These are phyloP conservation scores for Chlamydotis undulata DNA, from an alignment of 2,113 vertebrate genomes.

Conservation along the genomic window DNA sequence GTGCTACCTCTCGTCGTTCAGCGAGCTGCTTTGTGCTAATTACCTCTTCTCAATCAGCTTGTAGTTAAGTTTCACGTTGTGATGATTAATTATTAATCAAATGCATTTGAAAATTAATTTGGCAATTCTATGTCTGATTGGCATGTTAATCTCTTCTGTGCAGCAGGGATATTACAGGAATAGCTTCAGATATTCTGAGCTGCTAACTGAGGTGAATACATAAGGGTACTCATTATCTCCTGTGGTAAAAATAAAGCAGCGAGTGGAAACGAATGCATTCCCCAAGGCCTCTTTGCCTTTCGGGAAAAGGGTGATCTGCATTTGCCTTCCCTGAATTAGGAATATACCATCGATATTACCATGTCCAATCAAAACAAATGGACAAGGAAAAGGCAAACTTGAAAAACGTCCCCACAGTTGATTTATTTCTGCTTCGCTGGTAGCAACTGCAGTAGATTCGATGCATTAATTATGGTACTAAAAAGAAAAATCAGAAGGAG, in stretches of 20 bases:
- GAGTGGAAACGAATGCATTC: neutral
- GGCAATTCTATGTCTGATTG: neutral
- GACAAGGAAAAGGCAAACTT: constrained; percentile 1
- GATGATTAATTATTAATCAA: constrained; percentile 58
- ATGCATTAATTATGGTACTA: constrained; percentile 13
- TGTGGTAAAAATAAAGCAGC: neutral
- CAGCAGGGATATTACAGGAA: neutral
- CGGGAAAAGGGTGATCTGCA: neutral
- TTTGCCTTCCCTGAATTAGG: neutral
- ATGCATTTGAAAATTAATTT: constrained; percentile 51
- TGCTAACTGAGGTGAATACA: constrained; percentile 10
- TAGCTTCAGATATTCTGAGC: constrained; percentile 4
- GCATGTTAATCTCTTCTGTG: constrained; percentile 1
- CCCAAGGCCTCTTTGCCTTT: neutral
- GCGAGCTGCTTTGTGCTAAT: neutral
- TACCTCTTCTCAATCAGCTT: neutral
- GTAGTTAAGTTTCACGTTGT: neutral
- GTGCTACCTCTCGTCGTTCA: neutral
- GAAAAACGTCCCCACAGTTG: neutral
- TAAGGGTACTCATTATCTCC: neutral
- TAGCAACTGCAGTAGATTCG: constrained; percentile 17
- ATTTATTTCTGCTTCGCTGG: constrained; percentile 5
- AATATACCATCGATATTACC: neutral
- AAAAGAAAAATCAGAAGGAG: constrained; percentile 28
- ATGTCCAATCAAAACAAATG: neutral